phyloP scores from a whole-genome alignment of 2,797 vertebrate species.

The Paguma larvata region DNA sequence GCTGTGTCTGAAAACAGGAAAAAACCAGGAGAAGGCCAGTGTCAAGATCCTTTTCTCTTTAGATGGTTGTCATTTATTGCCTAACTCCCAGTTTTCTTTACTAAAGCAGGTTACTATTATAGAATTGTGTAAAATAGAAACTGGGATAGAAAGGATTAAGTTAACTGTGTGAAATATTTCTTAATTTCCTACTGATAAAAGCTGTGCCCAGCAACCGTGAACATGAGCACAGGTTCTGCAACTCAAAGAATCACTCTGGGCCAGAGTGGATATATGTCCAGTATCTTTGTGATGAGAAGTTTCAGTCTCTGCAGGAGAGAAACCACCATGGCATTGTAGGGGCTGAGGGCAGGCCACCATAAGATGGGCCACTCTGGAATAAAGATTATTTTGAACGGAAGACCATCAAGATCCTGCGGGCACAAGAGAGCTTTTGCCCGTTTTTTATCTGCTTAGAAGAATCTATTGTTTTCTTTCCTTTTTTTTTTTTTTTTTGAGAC shows the following conservation, averaged over 20 bases:
- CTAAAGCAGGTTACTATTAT: not conserved
- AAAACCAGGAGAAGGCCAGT: slow-evolving; percentile 66
- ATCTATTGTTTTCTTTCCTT: not conserved
- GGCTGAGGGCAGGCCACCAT: not conserved
- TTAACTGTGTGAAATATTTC: not conserved
- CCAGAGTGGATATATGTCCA: not conserved
- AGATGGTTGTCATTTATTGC: not conserved
- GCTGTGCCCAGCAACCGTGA: not conserved
- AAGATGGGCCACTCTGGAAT: not conserved
- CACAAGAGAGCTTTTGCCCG: not conserved
- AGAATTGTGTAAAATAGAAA: not conserved
- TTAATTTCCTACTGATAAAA: not conserved
- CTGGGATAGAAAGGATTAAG: not conserved
- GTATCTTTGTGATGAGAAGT: not conserved
- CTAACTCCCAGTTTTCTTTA: not conserved
- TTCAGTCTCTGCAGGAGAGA: not conserved
- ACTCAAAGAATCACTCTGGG: not conserved
- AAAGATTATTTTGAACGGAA: not conserved
- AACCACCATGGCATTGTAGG: not conserved
- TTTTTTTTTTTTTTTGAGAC: too few relatives aligned
- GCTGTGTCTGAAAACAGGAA: not conserved
- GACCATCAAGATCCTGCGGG: not conserved
- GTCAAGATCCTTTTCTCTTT: slow-evolving; percentile 76
- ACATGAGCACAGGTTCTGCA: not conserved
- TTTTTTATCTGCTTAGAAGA: not conserved